Evolutionary conservation across 2,797 vertebrate species (phyloP).

Genomic region (Moxostoma hubbsi): DNA sequence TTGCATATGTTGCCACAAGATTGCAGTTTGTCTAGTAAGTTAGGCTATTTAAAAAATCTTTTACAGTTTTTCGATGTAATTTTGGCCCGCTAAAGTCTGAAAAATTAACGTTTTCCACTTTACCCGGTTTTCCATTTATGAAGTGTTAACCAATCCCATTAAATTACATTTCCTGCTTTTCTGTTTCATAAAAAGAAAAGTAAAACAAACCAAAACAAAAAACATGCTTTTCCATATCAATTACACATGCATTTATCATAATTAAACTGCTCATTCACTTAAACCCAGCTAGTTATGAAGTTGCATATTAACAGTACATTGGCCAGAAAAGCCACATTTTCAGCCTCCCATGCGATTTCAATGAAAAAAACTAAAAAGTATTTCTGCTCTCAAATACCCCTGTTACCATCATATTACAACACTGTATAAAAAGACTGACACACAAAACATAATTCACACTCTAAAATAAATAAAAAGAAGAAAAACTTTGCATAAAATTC

Average conservation of each 20-base stretch:
- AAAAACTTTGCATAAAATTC: constrained; percentile 70
- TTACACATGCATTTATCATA: constrained; percentile 74
- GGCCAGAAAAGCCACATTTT: constrained; percentile 73
- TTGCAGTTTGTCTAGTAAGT: constrained; percentile 34
- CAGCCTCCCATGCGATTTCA: constrained; percentile 69
- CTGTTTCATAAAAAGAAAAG: constrained; percentile 46
- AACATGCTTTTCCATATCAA: constrained; percentile 77
- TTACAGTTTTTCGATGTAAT: constrained; percentile 6
- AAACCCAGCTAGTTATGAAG: constrained; percentile 61
- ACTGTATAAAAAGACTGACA: constrained; percentile 77
- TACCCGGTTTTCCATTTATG: constrained; percentile 8
- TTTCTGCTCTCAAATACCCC: constrained; percentile 67
- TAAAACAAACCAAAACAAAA: constrained; percentile 64
- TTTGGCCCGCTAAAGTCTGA: constrained; percentile 38
- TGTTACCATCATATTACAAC: constrained; percentile 68
- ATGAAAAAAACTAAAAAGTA: constrained; percentile 54
- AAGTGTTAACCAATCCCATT: constrained; percentile 45
- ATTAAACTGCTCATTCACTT: constrained; percentile 56
- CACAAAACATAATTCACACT: constrained; percentile 72
- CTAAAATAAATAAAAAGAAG: constrained; percentile 65
- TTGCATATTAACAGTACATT: constrained; percentile 78
- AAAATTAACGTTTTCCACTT: constrained; percentile 1
- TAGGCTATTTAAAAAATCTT: constrained; percentile 28
- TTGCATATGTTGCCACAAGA: constrained; percentile 23
- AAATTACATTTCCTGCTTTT: constrained; percentile 21